Base-by-base conservation (phyloP, 2,888 invertebrate species). In the Chelonus formosanus region DNA sequence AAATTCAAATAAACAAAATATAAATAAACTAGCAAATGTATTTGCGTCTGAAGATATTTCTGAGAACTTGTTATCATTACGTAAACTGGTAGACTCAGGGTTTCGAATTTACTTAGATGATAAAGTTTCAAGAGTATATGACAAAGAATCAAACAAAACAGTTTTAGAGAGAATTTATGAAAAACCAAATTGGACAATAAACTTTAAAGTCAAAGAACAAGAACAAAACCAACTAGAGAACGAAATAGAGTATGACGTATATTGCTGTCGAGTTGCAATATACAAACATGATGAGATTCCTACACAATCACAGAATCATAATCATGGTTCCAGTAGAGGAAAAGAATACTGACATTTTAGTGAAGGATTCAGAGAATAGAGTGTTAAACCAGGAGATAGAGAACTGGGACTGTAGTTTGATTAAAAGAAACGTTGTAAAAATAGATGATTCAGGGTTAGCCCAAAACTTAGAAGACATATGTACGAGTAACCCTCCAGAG, bases 11-110 rank as follows among this genome's bases (percentile, higher is more conserved):
- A 54, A 66, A 32, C 54, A 52, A n/a, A 71, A 55, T 45, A 34
- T 54, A 20, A 65, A 71, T 8, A 71, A 67, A 47, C 55, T 73
- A 36, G 65, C 67, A 43, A 67, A 72, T 45, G 73, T 74, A 8
- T 70, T 73, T 36, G 71, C 67, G 44, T 71, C 72, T 2, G 64
- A 61, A 59, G 67, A 71, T 65, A 59, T 71, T 5, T 73, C 73
- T 35, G 70, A 74, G 8, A 75, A 75, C 60, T 47, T 74, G 8
- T 54, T 74, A 40, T 74, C 73, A 5, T 52, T 74, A 3, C 63
- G 74, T 62, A 68, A 62, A 47, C 67, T 74, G 52, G 72, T 59
- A 45, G 70, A 72, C 8, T 62, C 64, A 52, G 70, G 71, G 8
- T 63, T 71, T n/a, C 36, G 63, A 10, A 70, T 71, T 34, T 67